These are phyloP conservation scores for Bugula neritina DNA, from an alignment of 2,888 invertebrate species.

Conservation along the genomic window DNA sequence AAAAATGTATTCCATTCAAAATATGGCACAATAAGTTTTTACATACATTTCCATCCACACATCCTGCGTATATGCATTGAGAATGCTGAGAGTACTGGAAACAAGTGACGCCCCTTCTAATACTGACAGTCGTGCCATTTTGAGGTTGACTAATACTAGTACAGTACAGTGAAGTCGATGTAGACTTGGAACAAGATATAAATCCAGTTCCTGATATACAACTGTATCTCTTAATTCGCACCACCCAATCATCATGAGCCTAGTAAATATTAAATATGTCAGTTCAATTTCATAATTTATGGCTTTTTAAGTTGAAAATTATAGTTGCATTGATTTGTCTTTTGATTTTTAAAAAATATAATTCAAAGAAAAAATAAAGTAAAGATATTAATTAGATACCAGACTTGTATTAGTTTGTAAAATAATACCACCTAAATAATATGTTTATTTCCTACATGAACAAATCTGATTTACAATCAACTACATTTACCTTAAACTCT, in stretches of 20 bases:
- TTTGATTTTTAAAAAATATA: no score
- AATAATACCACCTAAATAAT: no score
- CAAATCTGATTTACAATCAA: no score
- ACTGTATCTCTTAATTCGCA: conserved; percentile 65
- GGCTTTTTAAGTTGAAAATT: no score
- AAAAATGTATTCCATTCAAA: no score
- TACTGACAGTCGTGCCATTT: conserved; percentile 34
- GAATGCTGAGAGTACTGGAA: conserved; percentile 41
- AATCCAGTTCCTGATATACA: conserved; percentile 61
- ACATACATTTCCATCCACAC: conserved; percentile 31
- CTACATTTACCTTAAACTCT: no score
- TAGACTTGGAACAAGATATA: conserved; percentile 65
- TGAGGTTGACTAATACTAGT: conserved; percentile 61
- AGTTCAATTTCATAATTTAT: not conserved
- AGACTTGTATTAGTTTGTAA: no score
- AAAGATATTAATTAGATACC: no score
- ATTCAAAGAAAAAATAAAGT: no score
- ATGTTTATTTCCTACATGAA: no score
- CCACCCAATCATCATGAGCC: conserved; percentile 60
- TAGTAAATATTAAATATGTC: not conserved
- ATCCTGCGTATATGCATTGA: conserved; percentile 11
- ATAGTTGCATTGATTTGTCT: no score
- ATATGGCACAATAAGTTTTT: no score
- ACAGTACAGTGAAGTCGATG: conserved; percentile 60
- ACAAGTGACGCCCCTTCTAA: conserved; percentile 56